Base-by-base conservation (phyloP, 1,140 invertebrate species). In the Aethina tumida region DNA sequence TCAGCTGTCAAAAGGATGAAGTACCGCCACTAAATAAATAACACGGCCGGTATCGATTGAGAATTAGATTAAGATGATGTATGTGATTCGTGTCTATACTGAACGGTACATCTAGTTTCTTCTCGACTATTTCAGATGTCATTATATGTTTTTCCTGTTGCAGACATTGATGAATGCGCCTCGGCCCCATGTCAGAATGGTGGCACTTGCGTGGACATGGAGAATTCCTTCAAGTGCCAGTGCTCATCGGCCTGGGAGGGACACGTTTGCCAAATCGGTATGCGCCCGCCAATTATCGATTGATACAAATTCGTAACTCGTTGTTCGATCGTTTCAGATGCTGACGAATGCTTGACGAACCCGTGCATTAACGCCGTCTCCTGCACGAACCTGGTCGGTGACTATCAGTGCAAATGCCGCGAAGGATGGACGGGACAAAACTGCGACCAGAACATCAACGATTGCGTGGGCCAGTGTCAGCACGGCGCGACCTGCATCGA, bases 401-500 rank as follows among this genome's bases (percentile, higher is more conserved):
- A 86, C 35, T 94, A 90, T 61, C 68, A 73, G 52, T 95, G 87
- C 62, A 65, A 77, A 47, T 82, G 84, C 62, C 67, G 78, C 22
- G 75, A 79, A 31, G 88, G 93, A 14, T 97, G 92, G 84, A 81
- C 76, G 5, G 88, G 76, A 12, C 80, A 84, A 59, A 80, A 84
- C 48, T 96, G 91, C 65, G 80, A 84, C 49, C 74, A 81, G 51
- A 89, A 93, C 62, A 88, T 93, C 56, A 77, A 90, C 60, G 84
- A 84, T 59, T 97, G 93, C 64, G 71, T 77, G 5, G 83, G 82
- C 2, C 89, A 90, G 53, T 95, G 89, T 63, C 70, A 79, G 45
- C 80, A 94, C 64, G 84, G 81, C 10, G 88, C 85, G 5, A 81
- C 79, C 1, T 94, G 90, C 64, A 79, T 83, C 41, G 86, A 94